phyloP scores from a whole-genome alignment of 2,113 vertebrate species.

The Syngnathus scovelli region DNA sequence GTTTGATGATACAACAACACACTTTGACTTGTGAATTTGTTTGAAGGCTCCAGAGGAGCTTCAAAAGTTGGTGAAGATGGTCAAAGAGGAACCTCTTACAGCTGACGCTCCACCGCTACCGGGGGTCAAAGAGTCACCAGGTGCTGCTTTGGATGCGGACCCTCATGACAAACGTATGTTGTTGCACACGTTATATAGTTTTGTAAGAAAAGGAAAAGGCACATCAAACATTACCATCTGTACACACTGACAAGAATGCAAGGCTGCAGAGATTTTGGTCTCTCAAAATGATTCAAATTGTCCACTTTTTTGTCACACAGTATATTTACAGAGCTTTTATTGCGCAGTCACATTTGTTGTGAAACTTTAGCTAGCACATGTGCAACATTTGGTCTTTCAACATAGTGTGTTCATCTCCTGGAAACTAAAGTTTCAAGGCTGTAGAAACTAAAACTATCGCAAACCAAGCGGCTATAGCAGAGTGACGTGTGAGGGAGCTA shows the following conservation, averaged over 20 bases:
- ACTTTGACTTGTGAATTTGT: not conserved
- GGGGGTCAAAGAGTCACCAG: constrained; percentile 30
- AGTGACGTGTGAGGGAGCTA: too few relatives aligned
- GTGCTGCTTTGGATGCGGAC: constrained; percentile 19
- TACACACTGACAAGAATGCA: not conserved
- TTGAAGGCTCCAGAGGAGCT: constrained; percentile 66
- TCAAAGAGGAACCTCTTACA: constrained; percentile 62
- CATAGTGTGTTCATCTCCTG: constrained; percentile 8
- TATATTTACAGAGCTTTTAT: not conserved
- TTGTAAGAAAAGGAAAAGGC: not conserved
- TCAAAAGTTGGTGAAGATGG: constrained; percentile 58
- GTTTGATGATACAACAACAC: not conserved
- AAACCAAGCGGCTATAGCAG: too few relatives aligned
- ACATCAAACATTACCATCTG: not conserved
- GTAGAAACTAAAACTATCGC: too few relatives aligned
- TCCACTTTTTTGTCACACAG: not conserved
- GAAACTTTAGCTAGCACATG: constrained; percentile 23
- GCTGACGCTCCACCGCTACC: constrained; percentile 61
- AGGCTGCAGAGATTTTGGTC: not conserved
- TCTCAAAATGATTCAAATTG: not conserved
- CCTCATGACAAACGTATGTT: constrained; percentile 50
- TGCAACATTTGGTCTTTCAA: constrained; percentile 15
- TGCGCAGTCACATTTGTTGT: constrained; percentile 15
- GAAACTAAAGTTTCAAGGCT: not conserved
- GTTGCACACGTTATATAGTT: not conserved